Base-by-base conservation (phyloP, 2,888 invertebrate genomes). In the Merodon equestris region DNA sequence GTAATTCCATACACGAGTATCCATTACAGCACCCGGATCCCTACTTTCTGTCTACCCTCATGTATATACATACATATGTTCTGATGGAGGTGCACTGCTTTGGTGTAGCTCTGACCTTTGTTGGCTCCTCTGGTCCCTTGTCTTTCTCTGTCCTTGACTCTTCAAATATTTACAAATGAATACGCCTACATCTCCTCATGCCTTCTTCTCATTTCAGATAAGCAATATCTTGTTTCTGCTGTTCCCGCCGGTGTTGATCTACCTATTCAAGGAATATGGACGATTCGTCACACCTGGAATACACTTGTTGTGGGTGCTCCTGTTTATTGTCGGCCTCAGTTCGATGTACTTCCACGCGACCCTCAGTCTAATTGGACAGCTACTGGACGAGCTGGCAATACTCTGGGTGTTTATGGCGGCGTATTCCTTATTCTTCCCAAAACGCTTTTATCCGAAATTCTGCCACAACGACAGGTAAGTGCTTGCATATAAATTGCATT, bases 331-430 rank as follows among this genome's bases (percentile, higher is more conserved):
- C 57, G 95, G 95, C 5, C 85, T 94, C 1, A 93, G 94, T 83
- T 95, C 95, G 36, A 95, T 94, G 77, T 96, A 96, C 87, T 96
- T 96, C 86, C 96, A 96, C 89, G 95, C 95, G 5, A 96, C 95
- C 1, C 90, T 96, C 36, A 95, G 95, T 84, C 90, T 95, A 84
- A 92, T 95, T 82, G 94, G 95, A 19, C 95, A 96, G 89, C 88
- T 96, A 36, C 88, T 96, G 68, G 95, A 96, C 88, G 95, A 96
- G 86, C 88, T 95, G 82, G 93, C 95, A 48, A 96, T 96, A 85
- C 86, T 96, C 50, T 96, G 95, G 96, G 93, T 95, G 1, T 93
- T 94, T 83, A 93, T 94, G 91, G 93, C 94, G 17, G 93, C 93
- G 4, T 93, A 94, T 86, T 93, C 94, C 38, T 91, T 95, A 89